Percentiles rank a stretch among this genome's conserved stretches.
These are phyloP conservation scores for Cheiracanthium punctorium DNA, from an alignment of 2,888 invertebrate species.

Conservation along the genomic window DNA sequence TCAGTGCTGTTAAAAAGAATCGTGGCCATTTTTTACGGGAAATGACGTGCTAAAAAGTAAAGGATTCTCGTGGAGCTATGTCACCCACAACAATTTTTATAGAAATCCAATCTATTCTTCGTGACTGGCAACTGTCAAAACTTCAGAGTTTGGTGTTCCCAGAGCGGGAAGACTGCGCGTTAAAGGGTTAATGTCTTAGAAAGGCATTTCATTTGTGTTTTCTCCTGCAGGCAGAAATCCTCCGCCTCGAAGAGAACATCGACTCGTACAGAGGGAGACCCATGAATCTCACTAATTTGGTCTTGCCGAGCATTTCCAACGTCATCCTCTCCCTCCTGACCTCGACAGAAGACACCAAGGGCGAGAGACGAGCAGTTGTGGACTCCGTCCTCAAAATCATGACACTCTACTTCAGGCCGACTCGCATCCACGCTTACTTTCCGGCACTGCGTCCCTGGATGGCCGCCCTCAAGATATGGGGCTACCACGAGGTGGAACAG, in stretches of 20 bases:
- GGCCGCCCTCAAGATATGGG: conserved; percentile 44
- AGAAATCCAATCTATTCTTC: too few species aligned
- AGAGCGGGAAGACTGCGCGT: too few species aligned
- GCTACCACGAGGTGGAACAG: conserved; percentile 39
- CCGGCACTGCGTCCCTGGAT: conserved; percentile 43
- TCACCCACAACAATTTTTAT: too few species aligned
- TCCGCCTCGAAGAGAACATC: conserved; percentile 55
- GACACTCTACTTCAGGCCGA: conserved; percentile 45
- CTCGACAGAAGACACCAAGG: conserved; percentile 67
- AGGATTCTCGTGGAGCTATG: too few species aligned
- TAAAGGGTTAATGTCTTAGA: too few species aligned
- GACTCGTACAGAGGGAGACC: conserved; percentile 21
- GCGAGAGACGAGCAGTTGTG: conserved; percentile 43
- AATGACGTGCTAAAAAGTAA: too few species aligned
- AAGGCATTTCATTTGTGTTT: background rate
- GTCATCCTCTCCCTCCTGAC: conserved; percentile 68
- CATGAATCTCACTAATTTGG: conserved; percentile 30
- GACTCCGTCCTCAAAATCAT: conserved; percentile 37
- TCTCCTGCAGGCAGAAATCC: conserved; percentile 53
- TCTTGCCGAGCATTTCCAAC: conserved; percentile 71
- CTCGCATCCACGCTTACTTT: conserved; percentile 48
- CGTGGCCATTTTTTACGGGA: too few species aligned
- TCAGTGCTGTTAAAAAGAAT: too few species aligned
- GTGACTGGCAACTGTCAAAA: too few species aligned
- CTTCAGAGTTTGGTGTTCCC: too few species aligned